A percentile compares a stretch with the other conserved stretches of the same genome.
Conservation (phyloP, 2,888 invertebrate species). For the Hypomecis punctinalis region DNA sequence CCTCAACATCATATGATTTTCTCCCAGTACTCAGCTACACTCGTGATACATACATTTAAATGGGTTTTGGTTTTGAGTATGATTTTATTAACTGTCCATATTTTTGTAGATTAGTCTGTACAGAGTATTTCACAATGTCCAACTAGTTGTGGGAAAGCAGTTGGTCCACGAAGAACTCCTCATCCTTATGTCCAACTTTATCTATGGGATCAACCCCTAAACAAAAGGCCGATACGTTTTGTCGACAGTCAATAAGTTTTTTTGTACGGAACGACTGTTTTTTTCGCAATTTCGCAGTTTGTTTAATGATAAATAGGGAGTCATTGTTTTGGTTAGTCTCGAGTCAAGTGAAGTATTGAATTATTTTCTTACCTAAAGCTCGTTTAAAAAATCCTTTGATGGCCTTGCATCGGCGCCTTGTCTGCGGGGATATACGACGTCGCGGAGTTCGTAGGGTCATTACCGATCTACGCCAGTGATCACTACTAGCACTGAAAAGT, state of each 20-base stretch:
- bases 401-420: conserved; percentile 68
- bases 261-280: no score
- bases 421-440: conserved; percentile 75
- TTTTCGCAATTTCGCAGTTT: neutral
- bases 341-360: neutral
- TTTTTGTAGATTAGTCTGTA: neutral
- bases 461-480: conserved; percentile 49
- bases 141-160: no score
- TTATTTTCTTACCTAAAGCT: conserved; percentile 60
- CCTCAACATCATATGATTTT: no score
- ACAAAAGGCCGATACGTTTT: no score
- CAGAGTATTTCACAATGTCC: neutral
- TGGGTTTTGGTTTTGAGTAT: no score
- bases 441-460: conserved; percentile 75
- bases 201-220: no score
- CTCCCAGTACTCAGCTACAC: no score
- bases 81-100: no score
- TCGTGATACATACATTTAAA: no score
- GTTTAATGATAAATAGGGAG: neutral
- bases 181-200: no score
- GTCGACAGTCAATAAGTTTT: no score
- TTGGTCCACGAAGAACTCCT: no score
- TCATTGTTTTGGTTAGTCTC: neutral
- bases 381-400: conserved; percentile 71
- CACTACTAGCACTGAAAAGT: conserved; percentile 26